Percentiles rank a stretch among this genome's conserved stretches.
These are phyloP conservation scores for Manduca sexta DNA, from an alignment of 1,140 invertebrate genomes.

Conservation along the genomic window DNA sequence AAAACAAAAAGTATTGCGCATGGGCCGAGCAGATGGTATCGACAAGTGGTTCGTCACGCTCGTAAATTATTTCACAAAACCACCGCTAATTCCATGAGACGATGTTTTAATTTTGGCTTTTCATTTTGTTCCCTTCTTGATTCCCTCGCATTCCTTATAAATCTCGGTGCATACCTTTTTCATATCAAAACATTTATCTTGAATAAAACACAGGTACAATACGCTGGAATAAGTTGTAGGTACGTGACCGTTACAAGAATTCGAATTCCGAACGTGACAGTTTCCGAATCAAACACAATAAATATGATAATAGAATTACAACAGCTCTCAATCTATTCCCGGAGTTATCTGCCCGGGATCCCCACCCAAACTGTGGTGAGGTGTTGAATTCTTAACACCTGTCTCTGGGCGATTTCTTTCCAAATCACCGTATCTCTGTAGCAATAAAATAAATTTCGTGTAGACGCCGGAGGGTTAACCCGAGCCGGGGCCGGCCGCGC, in stretches of 20 bases:
- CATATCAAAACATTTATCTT: conserved; percentile 42
- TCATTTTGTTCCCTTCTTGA: conserved; percentile 44
- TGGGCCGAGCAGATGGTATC: conserved; percentile 63
- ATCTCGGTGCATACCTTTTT: conserved; percentile 45
- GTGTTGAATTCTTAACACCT: conserved; percentile 71
- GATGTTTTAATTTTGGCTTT: conserved; percentile 65
- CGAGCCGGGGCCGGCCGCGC: conserved; percentile 30
- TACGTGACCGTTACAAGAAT: conserved; percentile 29
- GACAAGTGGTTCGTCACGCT: conserved; percentile 63
- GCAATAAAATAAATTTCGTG: conserved; percentile 71
- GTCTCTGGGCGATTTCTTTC: conserved; percentile 61
- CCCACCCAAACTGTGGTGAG: conserved; percentile 52
- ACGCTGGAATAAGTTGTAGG: conserved; percentile 36
- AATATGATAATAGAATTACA: conserved; percentile 46
- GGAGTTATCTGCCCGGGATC: conserved; percentile 47
- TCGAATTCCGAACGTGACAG: conserved; percentile 32
- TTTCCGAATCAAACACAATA: conserved; percentile 46
- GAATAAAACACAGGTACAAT: conserved; percentile 29
- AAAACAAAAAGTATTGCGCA: conserved; percentile 69
- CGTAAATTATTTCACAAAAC: conserved; percentile 68
- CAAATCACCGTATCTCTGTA: conserved; percentile 66
- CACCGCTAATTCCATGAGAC: conserved; percentile 60
- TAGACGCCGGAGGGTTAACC: conserved; percentile 63
- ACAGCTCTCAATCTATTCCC: conserved; percentile 59
- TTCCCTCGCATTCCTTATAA: conserved; percentile 46